Conservation (phyloP, 1,140 invertebrate species). For the Tetranychus urticae region DNA sequence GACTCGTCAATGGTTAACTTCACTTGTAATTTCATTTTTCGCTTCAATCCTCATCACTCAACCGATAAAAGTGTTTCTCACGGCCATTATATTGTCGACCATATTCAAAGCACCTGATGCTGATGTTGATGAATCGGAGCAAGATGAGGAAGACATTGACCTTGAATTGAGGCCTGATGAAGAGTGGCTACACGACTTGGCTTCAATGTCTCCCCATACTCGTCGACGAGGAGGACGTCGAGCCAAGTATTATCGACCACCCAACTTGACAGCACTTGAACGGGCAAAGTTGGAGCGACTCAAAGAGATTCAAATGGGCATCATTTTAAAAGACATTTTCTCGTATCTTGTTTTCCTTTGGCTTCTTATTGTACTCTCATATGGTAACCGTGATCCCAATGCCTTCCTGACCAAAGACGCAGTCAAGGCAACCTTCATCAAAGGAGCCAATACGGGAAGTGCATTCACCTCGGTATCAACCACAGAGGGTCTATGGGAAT, state of each 20-base stretch:
- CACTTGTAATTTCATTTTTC: conserved; percentile 29
- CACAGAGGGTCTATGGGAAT: conserved; percentile 22
- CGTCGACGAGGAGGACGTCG: conserved; percentile 6
- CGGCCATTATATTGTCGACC: conserved; percentile 26
- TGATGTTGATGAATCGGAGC: conserved; percentile 25
- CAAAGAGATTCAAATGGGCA: conserved; percentile 26
- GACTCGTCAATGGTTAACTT: conserved; percentile 30
- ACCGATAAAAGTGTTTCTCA: conserved; percentile 29
- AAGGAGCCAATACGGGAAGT: conserved; percentile 4
- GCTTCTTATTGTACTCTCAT: conserved; percentile 25
- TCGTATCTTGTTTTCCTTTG: conserved; percentile 27
- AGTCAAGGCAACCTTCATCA: conserved; percentile 24
- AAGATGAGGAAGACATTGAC: conserved; percentile 24
- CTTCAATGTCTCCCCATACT: neutral
- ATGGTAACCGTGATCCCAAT: conserved; percentile 22
- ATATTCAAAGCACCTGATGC: conserved; percentile 25
- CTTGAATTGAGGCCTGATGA: conserved; percentile 15
- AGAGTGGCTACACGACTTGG: conserved; percentile 14
- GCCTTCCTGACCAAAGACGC: conserved; percentile 22
- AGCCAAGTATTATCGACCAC: conserved; percentile 11
- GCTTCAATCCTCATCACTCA: conserved; percentile 29
- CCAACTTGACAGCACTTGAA: conserved; percentile 21
- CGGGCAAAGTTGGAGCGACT: conserved; percentile 20
- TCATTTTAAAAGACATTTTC: conserved; percentile 24
- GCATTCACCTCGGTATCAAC: conserved; percentile 3